phyloP scores from a whole-genome alignment of 2,888 invertebrate species.

The Melangyna quadrimaculata region DNA sequence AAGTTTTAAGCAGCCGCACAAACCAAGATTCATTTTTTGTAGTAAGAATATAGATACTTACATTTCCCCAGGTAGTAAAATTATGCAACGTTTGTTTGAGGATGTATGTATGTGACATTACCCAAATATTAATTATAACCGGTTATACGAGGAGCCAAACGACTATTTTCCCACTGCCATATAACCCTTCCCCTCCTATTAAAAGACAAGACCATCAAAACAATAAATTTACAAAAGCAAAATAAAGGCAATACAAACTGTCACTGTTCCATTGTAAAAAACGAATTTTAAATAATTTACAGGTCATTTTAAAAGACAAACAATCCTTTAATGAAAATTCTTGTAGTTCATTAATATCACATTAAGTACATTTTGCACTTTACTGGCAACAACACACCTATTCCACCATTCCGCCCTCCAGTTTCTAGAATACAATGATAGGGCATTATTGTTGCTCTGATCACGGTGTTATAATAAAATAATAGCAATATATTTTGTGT shows the following conservation, averaged over 20 bases:
- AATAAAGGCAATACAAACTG: constrained; percentile 73
- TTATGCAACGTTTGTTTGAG: no score
- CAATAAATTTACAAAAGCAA: constrained; percentile 51
- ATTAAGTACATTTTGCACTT: constrained; percentile 80
- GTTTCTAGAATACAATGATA: background rate
- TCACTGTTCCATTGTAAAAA: constrained; percentile 71
- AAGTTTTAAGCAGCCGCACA: no score
- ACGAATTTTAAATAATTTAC: constrained; percentile 82
- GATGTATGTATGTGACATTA: no score
- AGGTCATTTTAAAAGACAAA: constrained; percentile 85
- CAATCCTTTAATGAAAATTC: constrained; percentile 85
- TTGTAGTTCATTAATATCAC: constrained; percentile 86
- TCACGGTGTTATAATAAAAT: constrained; percentile 70
- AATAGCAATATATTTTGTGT: constrained; percentile 67
- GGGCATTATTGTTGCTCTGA: constrained; percentile 58
- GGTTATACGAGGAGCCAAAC: no score
- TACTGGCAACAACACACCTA: background rate
- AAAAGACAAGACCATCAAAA: constrained; percentile 28
- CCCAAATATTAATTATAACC: no score
- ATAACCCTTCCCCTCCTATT: background rate
- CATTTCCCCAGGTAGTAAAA: no score
- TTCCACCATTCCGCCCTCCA: background rate
- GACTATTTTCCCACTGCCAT: background rate
- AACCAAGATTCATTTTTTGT: no score
- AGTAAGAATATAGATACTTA: no score